Evolutionary conservation across 2,888 invertebrate species (phyloP).

Genomic region (Rhamphomyia laevipes): DNA sequence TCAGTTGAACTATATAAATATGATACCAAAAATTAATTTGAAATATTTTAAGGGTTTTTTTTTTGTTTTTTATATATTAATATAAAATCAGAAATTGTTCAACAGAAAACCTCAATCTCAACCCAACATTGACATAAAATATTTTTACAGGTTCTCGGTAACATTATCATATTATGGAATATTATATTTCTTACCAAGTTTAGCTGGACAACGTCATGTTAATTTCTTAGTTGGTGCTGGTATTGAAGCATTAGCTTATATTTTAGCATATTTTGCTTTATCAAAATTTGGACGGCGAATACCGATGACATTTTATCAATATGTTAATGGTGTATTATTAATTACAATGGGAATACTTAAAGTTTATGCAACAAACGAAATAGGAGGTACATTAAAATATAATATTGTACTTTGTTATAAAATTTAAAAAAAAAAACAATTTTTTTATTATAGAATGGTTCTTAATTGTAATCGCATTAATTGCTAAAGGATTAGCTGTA

Average conservation of each 20-base stretch:
- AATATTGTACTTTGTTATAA: background rate
- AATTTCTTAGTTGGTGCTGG: conserved; percentile 39
- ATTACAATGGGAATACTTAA: conserved; percentile 29
- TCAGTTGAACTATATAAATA: too few relatives aligned
- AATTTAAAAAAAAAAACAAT: too few relatives aligned
- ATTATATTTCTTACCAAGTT: conserved; percentile 32
- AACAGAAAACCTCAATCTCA: too few relatives aligned
- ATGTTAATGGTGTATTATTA: conserved; percentile 33
- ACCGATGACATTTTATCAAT: conserved; percentile 35
- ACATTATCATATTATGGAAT: conserved; percentile 38
- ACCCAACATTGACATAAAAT: background rate
- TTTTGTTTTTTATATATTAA: background rate
- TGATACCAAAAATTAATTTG: too few relatives aligned
- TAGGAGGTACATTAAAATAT: background rate
- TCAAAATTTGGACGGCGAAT: conserved; percentile 36
- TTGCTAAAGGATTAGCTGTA: conserved; percentile 38
- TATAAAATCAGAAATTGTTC: too few relatives aligned
- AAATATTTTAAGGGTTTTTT: background rate
- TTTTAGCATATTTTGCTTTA: conserved; percentile 30
- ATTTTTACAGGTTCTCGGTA: conserved; percentile 28
- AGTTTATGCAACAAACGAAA: background rate
- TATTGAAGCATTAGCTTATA: conserved; percentile 38
- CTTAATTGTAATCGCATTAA: conserved; percentile 24
- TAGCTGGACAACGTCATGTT: conserved; percentile 39
- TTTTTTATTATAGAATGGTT: conserved; percentile 9